Base-by-base conservation (phyloP, 2,797 vertebrate genomes). In the Nannoperca obscura region DNA sequence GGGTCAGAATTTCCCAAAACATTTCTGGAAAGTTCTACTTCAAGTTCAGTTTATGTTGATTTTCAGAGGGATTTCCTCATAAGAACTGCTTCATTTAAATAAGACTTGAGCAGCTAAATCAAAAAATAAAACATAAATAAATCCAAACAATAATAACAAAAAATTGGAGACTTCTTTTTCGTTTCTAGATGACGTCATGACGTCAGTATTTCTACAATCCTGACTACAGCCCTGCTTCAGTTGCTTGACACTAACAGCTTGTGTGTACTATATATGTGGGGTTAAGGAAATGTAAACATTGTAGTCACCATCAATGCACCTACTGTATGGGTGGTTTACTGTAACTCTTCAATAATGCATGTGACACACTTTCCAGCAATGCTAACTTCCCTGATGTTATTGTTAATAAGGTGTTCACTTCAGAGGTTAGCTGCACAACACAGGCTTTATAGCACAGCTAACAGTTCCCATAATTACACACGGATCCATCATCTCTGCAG, bases 361-460 rank as follows among this genome's bases (percentile, higher is more conserved):
- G 53, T 34, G 15, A 34, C 55, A 74, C 17, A 9, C 46, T 76
- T 55, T 74, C 61, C 53, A 78, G 65, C 78, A 68, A 50, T 19
- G 13, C 24, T 54, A 50, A 76, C 64, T 69, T 60, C 68, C 71
- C 58, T 69, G 68, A 82, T 76, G 77, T 82, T 74, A 65, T 76
- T 80, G 64, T 76, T 84, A 78, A 81, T 85, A 79, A 85, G 81
- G 62, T 61, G 68, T 74, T 86, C 76, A 87, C 50, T 76, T 75
- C 50, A 64, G 65, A 73, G 54, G 49, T 78, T 64, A 66, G 65
- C 61, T 66, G 71, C 74, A 69, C 73, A 78, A 42, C 50, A 54
- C 40, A 84, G 61, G 70, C 65, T 66, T 65, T 83, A 57, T 57
- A 74, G 38, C 78, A 81, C 67, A 75, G 69, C 68, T 55, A 81